phyloP scores from a whole-genome alignment of 2,113 vertebrate genomes.

The Embiotoca jacksoni region DNA sequence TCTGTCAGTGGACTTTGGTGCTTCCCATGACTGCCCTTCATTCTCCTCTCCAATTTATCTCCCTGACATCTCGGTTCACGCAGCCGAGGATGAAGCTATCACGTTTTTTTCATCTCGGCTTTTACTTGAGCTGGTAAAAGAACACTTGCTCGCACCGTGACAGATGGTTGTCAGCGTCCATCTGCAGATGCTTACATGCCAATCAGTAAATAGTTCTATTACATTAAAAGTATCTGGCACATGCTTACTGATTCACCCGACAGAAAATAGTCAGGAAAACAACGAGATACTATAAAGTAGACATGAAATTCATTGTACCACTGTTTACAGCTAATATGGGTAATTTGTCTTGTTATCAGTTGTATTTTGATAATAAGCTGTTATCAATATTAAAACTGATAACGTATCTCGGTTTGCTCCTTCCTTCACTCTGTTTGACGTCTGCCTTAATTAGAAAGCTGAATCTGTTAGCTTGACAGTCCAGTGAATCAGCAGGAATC shows the following conservation, averaged over 20 bases:
- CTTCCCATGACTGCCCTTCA: conserved; percentile 54
- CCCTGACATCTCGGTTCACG: conserved; percentile 43
- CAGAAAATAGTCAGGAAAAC: too few species aligned
- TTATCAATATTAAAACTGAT: too few species aligned
- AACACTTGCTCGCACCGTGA: conserved; percentile 1
- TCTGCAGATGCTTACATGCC: conserved; percentile 23
- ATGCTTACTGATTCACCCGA: neutral
- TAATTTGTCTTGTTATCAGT: too few species aligned
- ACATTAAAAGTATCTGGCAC: neutral
- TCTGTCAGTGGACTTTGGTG: conserved; percentile 31
- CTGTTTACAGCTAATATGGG: too few species aligned
- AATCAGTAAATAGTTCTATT: neutral
- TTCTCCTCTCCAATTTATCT: conserved; percentile 53
- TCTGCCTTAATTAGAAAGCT: conserved; percentile 32
- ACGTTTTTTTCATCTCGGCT: conserved; percentile 27
- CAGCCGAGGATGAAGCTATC: conserved; percentile 36
- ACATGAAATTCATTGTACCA: too few species aligned
- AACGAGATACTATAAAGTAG: too few species aligned
- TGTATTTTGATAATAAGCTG: too few species aligned
- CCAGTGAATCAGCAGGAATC: conserved; percentile 42
- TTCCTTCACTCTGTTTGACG: conserved; percentile 29
- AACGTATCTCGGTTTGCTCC: neutral
- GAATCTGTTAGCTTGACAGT: conserved; percentile 61
- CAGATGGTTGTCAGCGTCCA: conserved; percentile 16
- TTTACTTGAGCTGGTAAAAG: conserved; percentile 34